A percentile compares a stretch with the other conserved stretches of the same genome.
Evolutionary conservation across 2,888 invertebrate genomes (phyloP).

Genomic region (Drepanosiphum platanoidis): DNA sequence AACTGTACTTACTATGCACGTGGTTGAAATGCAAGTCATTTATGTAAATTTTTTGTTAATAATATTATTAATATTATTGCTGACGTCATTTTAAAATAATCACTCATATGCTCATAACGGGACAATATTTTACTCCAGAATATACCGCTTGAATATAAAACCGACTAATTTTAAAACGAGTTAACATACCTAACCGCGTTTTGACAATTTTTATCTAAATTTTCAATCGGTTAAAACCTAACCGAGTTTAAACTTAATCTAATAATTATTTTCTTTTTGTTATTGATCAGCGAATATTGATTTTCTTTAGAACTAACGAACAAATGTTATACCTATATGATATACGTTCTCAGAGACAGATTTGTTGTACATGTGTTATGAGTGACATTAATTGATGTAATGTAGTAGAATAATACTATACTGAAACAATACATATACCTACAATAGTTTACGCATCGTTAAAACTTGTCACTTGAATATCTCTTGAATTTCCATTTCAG

Average conservation of each 20-base stretch:
- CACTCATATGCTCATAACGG: neutral
- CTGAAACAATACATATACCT: slow-evolving; percentile 22
- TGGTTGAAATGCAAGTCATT: slow-evolving; percentile 49
- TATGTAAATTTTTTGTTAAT: slow-evolving; percentile 42
- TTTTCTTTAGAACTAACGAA: neutral
- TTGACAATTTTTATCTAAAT: neutral
- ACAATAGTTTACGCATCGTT: slow-evolving; percentile 49
- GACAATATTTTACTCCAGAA: neutral
- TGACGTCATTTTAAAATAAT: slow-evolving; percentile 45
- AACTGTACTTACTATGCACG: neutral
- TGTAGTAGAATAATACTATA: slow-evolving; percentile 17
- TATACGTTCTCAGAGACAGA: neutral
- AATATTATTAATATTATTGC: slow-evolving; percentile 42
- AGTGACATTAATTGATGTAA: slow-evolving; percentile 21
- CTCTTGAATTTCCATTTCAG: slow-evolving; percentile 5
- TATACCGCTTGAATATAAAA: neutral
- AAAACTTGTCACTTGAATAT: slow-evolving; percentile 25
- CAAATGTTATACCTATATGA: too few relatives aligned
- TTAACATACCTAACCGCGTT: neutral
- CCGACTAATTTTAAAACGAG: neutral
- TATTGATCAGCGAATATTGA: neutral
- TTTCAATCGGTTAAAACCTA: neutral
- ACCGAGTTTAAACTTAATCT: neutral
- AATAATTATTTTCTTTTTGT: neutral
- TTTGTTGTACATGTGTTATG: neutral